Percentiles rank a stretch among this genome's conserved stretches.
Evolutionary conservation across 2,888 invertebrate species (phyloP).

Genomic region (Chorisops tibialis): DNA sequence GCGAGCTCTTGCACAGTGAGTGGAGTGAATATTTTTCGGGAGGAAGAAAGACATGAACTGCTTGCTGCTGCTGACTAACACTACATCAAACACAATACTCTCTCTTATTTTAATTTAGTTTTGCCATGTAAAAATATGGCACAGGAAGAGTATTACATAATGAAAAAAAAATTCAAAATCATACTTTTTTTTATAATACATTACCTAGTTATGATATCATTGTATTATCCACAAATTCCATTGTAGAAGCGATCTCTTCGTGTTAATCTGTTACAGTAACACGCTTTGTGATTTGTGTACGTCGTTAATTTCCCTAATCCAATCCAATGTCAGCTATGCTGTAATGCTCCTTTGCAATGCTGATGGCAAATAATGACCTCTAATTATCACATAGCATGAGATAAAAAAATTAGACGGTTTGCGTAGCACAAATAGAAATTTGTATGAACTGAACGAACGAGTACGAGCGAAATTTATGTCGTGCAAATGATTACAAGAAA

Average conservation of each 20-base stretch:
- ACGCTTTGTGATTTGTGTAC: neutral
- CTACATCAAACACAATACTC: too few relatives aligned
- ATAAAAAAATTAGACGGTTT: slow-evolving; percentile 11
- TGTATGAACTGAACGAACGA: neutral
- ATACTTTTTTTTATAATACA: too few relatives aligned
- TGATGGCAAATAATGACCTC: neutral
- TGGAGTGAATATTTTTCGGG: too few relatives aligned
- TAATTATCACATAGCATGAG: slow-evolving; percentile 28
- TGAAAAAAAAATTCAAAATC: too few relatives aligned
- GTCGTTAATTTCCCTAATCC: neutral
- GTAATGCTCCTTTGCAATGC: neutral
- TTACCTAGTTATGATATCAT: too few relatives aligned
- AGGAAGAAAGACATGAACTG: neutral
- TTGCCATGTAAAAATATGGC: too few relatives aligned
- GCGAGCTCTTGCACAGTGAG: too few relatives aligned
- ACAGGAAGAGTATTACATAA: too few relatives aligned
- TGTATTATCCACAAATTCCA: too few relatives aligned
- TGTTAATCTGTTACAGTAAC: neutral
- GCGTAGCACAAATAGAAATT: slow-evolving; percentile 3
- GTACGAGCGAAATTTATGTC: slow-evolving; percentile 12
- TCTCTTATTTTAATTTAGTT: too few relatives aligned
- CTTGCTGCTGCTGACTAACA: too few relatives aligned
- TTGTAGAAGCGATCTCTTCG: too few relatives aligned
- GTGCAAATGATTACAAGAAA: neutral
- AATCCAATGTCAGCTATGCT: neutral